Conservation (phyloP, 2,888 invertebrate genomes). For the Amphimallon solstitiale region DNA sequence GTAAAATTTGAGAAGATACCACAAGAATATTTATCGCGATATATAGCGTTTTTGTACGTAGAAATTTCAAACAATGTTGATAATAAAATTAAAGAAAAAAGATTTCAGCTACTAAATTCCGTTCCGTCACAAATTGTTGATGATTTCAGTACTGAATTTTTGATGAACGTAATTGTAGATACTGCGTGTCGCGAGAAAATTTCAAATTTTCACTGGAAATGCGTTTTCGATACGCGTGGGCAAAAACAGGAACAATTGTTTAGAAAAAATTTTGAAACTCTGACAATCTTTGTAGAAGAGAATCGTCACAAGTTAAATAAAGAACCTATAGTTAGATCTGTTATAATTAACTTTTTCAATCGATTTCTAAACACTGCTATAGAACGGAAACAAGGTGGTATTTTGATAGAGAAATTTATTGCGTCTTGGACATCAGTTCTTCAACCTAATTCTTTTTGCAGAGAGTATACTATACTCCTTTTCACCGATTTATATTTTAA, state of each 20-base stretch:
- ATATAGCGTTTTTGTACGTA: constrained; percentile 1
- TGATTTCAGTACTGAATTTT: neutral
- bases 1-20: constrained; percentile 1
- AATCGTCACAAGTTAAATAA: neutral
- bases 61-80: neutral
- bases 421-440: neutral
- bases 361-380: neutral
- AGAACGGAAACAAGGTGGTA: neutral
- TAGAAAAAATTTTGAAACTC: neutral
- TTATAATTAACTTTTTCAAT: neutral
- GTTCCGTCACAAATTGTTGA: neutral
- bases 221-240: neutral
- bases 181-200: neutral
- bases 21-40: neutral
- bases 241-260: neutral
- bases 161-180: neutral
- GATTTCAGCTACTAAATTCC: neutral
- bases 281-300: neutral
- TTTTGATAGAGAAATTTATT: neutral
- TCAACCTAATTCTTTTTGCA: neutral
- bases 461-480: neutral
- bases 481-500: neutral
- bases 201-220: neutral
- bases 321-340: neutral
- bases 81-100: neutral